These are phyloP conservation scores for Oryctolagus cuniculus DNA, from an alignment of 2,113 vertebrate genomes.

Conservation along the genomic window DNA sequence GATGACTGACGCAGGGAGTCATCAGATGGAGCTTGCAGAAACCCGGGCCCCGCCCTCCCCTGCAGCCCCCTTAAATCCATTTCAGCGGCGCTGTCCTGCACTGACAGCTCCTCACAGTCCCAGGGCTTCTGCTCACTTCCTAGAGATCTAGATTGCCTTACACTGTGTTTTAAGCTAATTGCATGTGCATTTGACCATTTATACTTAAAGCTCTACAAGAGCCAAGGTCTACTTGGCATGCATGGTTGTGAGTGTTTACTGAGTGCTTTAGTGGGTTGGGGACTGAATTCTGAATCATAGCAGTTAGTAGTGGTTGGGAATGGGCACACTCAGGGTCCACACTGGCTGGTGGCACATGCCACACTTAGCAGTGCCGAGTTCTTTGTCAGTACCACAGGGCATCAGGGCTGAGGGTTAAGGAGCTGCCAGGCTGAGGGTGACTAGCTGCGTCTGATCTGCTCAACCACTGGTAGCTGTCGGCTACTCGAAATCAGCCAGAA, in stretches of 20 bases:
- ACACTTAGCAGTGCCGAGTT: not conserved
- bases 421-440: too few species aligned
- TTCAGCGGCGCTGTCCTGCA: not conserved
- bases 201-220: not conserved
- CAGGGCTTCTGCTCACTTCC: not conserved
- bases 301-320: not conserved
- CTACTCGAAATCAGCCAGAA: not conserved
- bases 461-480: not conserved
- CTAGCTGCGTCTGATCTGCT: not conserved
- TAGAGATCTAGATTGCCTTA: not conserved
- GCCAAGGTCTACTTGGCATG: not conserved
- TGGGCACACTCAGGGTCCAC: not conserved
- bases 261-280: not conserved
- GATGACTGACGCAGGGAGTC: not conserved
- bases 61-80: not conserved
- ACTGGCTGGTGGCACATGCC: not conserved
- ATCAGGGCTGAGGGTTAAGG: not conserved
- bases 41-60: not conserved
- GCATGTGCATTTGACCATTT: not conserved
- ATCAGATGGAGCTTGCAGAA: not conserved
- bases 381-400: not conserved
- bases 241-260: not conserved
- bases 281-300: not conserved
- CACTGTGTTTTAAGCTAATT: not conserved
- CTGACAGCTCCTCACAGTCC: not conserved